A percentile compares a stretch with the other conserved stretches of the same genome.
phyloP scores from a whole-genome alignment of 1,140 invertebrate genomes.

The Drosophila aff. region DNA sequence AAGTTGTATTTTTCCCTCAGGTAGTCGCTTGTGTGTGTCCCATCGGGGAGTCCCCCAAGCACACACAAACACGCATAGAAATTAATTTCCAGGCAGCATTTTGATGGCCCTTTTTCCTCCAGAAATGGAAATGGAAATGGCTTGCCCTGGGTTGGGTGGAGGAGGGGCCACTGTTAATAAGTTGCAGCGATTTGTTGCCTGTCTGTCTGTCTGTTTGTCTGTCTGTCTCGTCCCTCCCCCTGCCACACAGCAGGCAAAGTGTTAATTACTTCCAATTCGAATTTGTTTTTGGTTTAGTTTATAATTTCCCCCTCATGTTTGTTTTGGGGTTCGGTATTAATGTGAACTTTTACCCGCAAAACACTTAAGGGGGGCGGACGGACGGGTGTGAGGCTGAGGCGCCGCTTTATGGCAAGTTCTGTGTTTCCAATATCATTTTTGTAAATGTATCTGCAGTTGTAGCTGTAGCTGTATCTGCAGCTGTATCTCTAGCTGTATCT shows the following conservation, averaged over 20 bases:
- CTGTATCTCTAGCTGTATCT: background rate
- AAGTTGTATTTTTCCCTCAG: background rate
- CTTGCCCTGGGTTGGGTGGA: background rate
- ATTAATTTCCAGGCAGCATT: conserved; percentile 55
- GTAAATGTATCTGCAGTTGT: background rate
- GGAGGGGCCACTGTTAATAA: conserved; percentile 60
- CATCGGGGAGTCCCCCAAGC: conserved; percentile 40
- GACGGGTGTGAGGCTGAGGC: background rate
- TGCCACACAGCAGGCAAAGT: conserved; percentile 39
- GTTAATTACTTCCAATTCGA: conserved; percentile 80
- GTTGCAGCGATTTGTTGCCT: conserved; percentile 78
- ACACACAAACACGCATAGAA: conserved; percentile 20
- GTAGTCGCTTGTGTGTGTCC: conserved; percentile 11
- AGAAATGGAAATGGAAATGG: conserved; percentile 20
- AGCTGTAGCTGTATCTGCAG: too few species aligned
- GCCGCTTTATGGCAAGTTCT: conserved; percentile 28
- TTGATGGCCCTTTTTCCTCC: conserved; percentile 46
- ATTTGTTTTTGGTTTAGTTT: conserved; percentile 64
- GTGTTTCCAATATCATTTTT: conserved; percentile 19
- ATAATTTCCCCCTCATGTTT: conserved; percentile 51
- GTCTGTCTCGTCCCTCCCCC: background rate
- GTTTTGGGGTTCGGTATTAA: conserved; percentile 20
- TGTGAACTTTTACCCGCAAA: conserved; percentile 34
- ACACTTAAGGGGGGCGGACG: conserved; percentile 13
- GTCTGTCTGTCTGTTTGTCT: conserved; percentile 34